Evolutionary conservation across 1,140 invertebrate genomes (phyloP).

Genomic region (Atta cephalotes): DNA sequence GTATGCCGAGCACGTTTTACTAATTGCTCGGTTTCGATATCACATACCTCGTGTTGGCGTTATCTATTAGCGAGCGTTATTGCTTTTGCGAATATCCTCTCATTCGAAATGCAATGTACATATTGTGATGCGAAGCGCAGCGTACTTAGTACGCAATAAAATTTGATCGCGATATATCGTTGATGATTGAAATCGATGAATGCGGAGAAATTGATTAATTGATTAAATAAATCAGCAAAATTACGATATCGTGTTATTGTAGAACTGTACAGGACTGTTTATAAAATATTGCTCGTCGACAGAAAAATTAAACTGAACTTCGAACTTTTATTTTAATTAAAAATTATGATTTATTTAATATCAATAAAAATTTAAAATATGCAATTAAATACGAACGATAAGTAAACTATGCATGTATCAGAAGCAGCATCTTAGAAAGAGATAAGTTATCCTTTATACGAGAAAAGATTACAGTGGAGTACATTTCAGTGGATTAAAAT

Average conservation of each 20-base stretch:
- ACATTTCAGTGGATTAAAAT: neutral
- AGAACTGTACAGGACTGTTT: neutral
- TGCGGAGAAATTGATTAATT: slow-evolving; percentile 38
- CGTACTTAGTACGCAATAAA: slow-evolving; percentile 16
- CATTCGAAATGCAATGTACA: slow-evolving; percentile 38
- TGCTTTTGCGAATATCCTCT: slow-evolving; percentile 55
- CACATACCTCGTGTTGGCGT: slow-evolving; percentile 26
- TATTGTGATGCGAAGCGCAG: slow-evolving; percentile 4
- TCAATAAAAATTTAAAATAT: no score
- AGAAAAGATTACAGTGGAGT: neutral
- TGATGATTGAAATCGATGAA: slow-evolving; percentile 31
- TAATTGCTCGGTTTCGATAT: slow-evolving; percentile 56
- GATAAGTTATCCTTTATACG: no score
- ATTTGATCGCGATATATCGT: slow-evolving; percentile 17
- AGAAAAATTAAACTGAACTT: no score
- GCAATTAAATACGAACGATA: slow-evolving; percentile 8
- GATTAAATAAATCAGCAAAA: slow-evolving; percentile 31
- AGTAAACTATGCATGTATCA: neutral
- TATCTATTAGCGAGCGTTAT: slow-evolving; percentile 43
- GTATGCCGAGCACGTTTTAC: slow-evolving; percentile 49
- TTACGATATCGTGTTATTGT: neutral
- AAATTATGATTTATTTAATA: no score
- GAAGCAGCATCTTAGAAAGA: neutral
- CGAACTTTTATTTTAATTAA: no score
- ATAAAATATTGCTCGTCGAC: no score